Evolutionary conservation across 2,888 invertebrate genomes (phyloP).

Genomic region (Leucania comma): DNA sequence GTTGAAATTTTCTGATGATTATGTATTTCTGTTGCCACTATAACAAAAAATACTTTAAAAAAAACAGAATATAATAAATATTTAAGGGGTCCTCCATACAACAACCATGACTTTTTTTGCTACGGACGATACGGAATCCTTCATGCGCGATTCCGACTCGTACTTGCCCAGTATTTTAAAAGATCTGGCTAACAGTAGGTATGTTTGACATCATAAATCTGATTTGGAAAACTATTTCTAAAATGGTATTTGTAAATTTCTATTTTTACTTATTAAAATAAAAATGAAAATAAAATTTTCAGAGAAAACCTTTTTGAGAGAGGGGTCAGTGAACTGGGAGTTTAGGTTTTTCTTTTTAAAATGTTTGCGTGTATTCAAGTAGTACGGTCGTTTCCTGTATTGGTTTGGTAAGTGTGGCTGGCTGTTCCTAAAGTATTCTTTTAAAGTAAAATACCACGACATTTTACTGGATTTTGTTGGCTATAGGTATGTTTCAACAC

Average conservation of each 20-base stretch:
- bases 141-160: too few species aligned
- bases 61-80: too few species aligned
- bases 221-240: conserved; percentile 10
- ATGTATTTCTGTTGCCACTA: too few species aligned
- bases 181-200: neutral
- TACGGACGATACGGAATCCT: too few species aligned
- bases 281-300: neutral
- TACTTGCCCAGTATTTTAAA: too few species aligned
- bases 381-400: conserved; percentile 2
- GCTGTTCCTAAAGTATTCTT: neutral
- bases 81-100: too few species aligned
- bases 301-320: conserved; percentile 19
- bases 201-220: too few species aligned
- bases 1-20: too few species aligned
- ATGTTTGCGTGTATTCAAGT: conserved; percentile 8
- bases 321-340: conserved; percentile 17
- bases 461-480: neutral
- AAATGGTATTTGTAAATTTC: neutral
- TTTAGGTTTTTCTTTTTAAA: conserved; percentile 1
- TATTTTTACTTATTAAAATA: neutral
- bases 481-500: neutral
- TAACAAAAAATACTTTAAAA: too few species aligned
- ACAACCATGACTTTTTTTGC: too few species aligned
- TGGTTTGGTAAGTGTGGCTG: neutral
- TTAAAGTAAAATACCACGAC: neutral